Evolutionary conservation across 2,888 invertebrate species (phyloP).

Genomic region (Miltochrista miniata): DNA sequence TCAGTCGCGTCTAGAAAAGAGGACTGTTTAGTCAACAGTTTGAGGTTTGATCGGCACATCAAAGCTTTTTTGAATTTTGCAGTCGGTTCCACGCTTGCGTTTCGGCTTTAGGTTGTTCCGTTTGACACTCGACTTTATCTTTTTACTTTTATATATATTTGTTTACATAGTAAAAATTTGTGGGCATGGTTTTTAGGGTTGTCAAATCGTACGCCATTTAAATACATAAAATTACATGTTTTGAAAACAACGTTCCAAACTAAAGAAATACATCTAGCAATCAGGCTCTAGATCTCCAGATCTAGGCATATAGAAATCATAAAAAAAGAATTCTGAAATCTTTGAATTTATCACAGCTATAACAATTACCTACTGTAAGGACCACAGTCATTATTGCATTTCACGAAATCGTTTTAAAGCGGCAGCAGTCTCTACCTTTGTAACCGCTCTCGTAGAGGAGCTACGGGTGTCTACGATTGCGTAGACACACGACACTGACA

Average conservation of each 20-base stretch:
- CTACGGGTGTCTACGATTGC: too few species aligned
- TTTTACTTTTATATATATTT: constrained; percentile 33
- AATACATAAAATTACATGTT: constrained; percentile 27
- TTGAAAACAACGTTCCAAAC: constrained; percentile 55
- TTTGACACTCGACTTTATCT: constrained; percentile 34
- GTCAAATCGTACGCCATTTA: background rate
- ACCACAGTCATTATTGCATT: too few species aligned
- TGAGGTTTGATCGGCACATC: constrained; percentile 47
- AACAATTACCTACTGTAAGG: too few species aligned
- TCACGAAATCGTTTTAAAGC: too few species aligned
- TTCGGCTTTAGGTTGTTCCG: constrained; percentile 19
- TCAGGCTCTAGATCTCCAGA: too few species aligned
- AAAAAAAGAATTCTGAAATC: too few species aligned
- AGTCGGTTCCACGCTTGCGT: constrained; percentile 41
- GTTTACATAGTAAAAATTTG: constrained; percentile 21
- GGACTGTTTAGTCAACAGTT: constrained; percentile 52
- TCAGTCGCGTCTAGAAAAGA: constrained; percentile 35
- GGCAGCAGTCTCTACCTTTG: too few species aligned
- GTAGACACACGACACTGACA: too few species aligned
- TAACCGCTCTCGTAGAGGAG: too few species aligned
- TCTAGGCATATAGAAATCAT: too few species aligned
- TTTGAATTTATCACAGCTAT: too few species aligned
- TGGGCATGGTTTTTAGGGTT: constrained; percentile 8
- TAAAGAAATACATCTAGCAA: too few species aligned
- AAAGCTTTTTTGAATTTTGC: constrained; percentile 56